Evolutionary conservation across 2,888 invertebrate species (phyloP).

Genomic region (Parnassius smintheus): DNA sequence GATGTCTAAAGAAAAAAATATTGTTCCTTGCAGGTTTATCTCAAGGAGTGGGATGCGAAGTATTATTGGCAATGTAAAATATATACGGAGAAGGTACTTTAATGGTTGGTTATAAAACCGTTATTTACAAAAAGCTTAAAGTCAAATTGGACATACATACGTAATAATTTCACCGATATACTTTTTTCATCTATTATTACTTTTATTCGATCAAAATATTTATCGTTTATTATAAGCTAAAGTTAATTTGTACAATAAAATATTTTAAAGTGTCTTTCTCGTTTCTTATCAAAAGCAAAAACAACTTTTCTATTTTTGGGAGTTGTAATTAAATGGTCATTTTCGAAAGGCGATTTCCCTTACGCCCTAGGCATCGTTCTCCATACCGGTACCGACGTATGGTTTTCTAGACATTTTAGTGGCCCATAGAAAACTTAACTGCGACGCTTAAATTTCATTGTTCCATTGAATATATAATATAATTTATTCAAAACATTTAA

Average conservation of each 20-base stretch:
- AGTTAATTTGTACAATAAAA: conserved; percentile 3
- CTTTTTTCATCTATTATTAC: too few species aligned
- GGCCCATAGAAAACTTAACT: conserved; percentile 27
- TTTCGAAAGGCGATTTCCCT: conserved; percentile 49
- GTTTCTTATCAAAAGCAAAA: conserved; percentile 40
- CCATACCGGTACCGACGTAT: conserved; percentile 33
- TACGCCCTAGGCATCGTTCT: conserved; percentile 46
- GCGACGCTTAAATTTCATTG: conserved; percentile 43
- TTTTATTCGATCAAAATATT: too few species aligned
- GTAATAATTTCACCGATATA: too few species aligned
- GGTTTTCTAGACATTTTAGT: conserved; percentile 31
- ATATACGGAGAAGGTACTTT: too few species aligned
- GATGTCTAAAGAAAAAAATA: not conserved
- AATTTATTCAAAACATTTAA: conserved; percentile 51
- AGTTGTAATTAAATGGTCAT: conserved; percentile 52
- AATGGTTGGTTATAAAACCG: too few species aligned
- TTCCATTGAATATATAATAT: conserved; percentile 53
- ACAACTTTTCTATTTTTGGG: conserved; percentile 48
- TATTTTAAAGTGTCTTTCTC: conserved; percentile 19
- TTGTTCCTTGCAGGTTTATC: too few species aligned
- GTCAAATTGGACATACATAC: too few species aligned
- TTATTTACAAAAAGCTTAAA: too few species aligned
- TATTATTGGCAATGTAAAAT: too few species aligned
- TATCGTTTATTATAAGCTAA: too few species aligned
- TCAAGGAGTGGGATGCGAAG: too few species aligned